Conservation (phyloP, 2,888 invertebrate genomes). For the Oligia strigilis region DNA sequence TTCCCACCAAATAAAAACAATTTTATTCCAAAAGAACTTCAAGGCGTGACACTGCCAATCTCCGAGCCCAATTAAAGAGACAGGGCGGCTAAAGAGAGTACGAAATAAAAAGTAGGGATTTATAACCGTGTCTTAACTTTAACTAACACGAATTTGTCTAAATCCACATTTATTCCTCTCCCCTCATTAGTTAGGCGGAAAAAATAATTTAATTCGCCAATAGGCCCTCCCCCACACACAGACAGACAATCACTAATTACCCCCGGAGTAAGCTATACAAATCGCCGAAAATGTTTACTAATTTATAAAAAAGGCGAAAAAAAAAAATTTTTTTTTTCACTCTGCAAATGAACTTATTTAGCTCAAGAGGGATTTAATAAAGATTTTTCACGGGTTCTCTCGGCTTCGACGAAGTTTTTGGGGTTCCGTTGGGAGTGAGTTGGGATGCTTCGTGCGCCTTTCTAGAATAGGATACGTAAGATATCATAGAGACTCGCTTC, state of each 20-base stretch:
- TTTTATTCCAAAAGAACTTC: constrained; percentile 3
- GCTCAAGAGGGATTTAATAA: constrained; percentile 88
- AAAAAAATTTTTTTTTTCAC: constrained; percentile 74
- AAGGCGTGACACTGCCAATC: constrained; percentile 46
- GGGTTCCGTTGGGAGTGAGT: constrained; percentile 56
- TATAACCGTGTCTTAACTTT: constrained; percentile 67
- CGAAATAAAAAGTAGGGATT: constrained; percentile 66
- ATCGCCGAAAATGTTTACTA: constrained; percentile 90
- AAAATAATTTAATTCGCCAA: constrained; percentile 84
- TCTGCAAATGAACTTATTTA: constrained; percentile 90
- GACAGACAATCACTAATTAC: constrained; percentile 88
- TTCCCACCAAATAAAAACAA: constrained; percentile 16
- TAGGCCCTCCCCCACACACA: constrained; percentile 73
- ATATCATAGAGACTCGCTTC: neutral
- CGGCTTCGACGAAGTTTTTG: constrained; percentile 85
- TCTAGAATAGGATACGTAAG: neutral
- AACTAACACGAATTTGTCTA: constrained; percentile 74
- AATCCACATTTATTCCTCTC: constrained; percentile 80
- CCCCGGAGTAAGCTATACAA: constrained; percentile 87
- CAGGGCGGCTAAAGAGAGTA: constrained; percentile 41
- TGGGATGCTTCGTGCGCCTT: neutral
- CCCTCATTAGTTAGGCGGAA: constrained; percentile 84
- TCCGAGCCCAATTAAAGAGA: constrained; percentile 57
- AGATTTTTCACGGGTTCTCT: constrained; percentile 88
- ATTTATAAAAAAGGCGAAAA: constrained; percentile 83